Evolutionary conservation across 2,113 vertebrate genomes (phyloP).

Genomic region (Scomber japonicus): DNA sequence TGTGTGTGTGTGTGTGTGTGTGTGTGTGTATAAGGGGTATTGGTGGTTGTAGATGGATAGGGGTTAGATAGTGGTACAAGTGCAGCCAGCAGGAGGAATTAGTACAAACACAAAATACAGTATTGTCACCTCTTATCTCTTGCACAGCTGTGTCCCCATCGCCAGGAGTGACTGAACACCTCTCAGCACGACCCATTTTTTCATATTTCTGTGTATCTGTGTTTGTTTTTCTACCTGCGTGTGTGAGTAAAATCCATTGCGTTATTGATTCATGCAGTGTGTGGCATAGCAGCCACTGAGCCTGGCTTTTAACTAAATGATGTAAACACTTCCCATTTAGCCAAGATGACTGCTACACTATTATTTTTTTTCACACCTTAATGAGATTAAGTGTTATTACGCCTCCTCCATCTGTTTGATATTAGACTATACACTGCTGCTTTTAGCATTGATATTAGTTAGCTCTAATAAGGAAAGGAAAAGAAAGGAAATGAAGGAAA

Average conservation of each 20-base stretch:
- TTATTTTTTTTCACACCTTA: slow-evolving; percentile 45
- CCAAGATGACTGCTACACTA: slow-evolving; percentile 28
- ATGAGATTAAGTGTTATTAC: slow-evolving; percentile 53
- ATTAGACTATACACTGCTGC: slow-evolving; percentile 12
- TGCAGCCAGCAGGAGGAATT: background rate
- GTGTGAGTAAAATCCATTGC: slow-evolving; percentile 10
- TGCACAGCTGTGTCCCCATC: slow-evolving; percentile 43
- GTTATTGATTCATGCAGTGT: slow-evolving; percentile 32
- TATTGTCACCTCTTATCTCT: slow-evolving; percentile 39
- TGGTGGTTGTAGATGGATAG: background rate
- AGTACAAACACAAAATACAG: slow-evolving; percentile 11
- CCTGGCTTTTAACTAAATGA: slow-evolving; percentile 41
- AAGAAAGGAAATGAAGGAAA: background rate
- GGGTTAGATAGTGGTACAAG: background rate
- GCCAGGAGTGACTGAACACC: slow-evolving; percentile 26
- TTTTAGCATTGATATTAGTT: slow-evolving; percentile 43
- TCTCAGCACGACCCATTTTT: slow-evolving; percentile 12
- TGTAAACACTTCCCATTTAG: slow-evolving; percentile 31
- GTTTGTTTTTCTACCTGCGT: slow-evolving; percentile 7
- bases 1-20: too few species aligned
- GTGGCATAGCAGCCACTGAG: slow-evolving; percentile 2
- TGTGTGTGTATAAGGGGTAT: background rate
- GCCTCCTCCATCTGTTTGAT: slow-evolving; percentile 56
- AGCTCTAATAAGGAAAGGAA: slow-evolving; percentile 16
- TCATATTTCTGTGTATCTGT: slow-evolving; percentile 22